A percentile compares a stretch with the other conserved stretches of the same genome.
phyloP scores from a whole-genome alignment of 1,140 invertebrate species.

The Cotesia typhae region DNA sequence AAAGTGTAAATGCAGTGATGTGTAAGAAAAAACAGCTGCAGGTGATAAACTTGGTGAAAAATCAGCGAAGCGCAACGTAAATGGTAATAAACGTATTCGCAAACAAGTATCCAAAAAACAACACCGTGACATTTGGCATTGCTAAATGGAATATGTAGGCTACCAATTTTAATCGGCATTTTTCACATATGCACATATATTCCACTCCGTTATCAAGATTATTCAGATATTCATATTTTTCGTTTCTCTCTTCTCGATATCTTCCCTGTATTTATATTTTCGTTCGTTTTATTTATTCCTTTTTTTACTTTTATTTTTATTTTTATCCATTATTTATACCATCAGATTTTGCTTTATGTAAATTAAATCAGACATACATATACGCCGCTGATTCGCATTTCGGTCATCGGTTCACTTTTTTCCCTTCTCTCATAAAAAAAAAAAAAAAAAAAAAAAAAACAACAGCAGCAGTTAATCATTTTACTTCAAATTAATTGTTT shows the following conservation, averaged over 20 bases:
- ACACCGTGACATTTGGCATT: neutral
- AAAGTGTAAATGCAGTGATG: too few species aligned
- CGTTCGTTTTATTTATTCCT: neutral
- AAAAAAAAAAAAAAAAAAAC: too few species aligned
- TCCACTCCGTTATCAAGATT: conserved; percentile 15
- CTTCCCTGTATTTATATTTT: neutral
- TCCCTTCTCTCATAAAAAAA: too few species aligned
- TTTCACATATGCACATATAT: conserved; percentile 26
- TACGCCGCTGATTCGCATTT: too few species aligned
- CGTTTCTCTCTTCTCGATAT: neutral
- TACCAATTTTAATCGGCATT: conserved; percentile 27
- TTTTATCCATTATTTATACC: conserved; percentile 3
- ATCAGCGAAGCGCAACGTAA: too few species aligned
- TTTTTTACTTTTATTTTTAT: conserved; percentile 2
- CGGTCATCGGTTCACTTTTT: too few species aligned
- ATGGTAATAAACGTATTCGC: neutral
- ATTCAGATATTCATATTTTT: conserved; percentile 29
- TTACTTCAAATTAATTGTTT: too few species aligned
- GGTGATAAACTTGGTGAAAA: too few species aligned
- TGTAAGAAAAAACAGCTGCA: too few species aligned
- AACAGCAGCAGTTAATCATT: too few species aligned
- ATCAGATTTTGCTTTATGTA: neutral
- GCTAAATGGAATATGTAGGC: conserved; percentile 17
- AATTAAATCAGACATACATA: neutral
- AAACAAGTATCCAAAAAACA: conserved; percentile 8